Conservation (phyloP, 2,797 vertebrate genomes). For the Lagorchestes hirsutus region DNA sequence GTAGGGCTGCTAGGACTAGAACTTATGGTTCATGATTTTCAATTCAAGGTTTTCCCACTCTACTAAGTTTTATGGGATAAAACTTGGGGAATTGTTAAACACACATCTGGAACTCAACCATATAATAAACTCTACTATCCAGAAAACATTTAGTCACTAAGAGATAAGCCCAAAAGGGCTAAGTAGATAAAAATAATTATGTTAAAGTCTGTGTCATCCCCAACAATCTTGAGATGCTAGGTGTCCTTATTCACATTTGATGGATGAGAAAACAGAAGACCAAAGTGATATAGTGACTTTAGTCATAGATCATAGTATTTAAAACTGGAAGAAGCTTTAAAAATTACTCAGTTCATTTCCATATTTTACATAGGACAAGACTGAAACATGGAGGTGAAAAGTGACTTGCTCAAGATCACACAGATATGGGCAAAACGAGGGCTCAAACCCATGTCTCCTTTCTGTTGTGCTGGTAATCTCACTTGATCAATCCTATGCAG, state of each 20-base stretch:
- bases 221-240: neutral
- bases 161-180: neutral
- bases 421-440: neutral
- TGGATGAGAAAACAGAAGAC: neutral
- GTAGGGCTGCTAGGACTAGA: neutral
- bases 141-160: neutral
- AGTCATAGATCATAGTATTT: neutral
- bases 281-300: neutral
- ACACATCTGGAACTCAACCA: neutral
- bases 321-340: neutral
- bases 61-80: neutral
- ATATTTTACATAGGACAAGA: constrained; percentile 8
- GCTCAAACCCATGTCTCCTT: neutral
- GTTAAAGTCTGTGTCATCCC: neutral
- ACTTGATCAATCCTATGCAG: neutral
- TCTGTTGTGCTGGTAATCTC: neutral
- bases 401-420: neutral
- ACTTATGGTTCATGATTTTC: neutral
- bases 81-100: neutral
- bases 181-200: neutral
- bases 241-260: neutral
- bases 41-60: neutral
- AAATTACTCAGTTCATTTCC: neutral
- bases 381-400: constrained; percentile 1
- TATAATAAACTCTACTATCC: neutral